phyloP scores from a whole-genome alignment of 1,140 invertebrate species.

The Drosophila littoralis region DNA sequence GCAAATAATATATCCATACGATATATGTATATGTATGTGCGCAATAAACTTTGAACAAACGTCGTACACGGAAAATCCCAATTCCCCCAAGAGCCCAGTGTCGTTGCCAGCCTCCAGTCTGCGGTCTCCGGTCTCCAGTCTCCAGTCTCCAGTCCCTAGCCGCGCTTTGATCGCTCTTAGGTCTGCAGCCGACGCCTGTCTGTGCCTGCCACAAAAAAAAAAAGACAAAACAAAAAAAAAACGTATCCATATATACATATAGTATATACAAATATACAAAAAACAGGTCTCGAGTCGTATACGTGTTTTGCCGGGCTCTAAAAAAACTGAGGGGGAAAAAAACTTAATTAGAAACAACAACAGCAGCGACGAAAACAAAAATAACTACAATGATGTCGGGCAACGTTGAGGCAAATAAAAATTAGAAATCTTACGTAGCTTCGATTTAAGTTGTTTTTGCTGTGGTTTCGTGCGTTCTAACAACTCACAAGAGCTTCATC shows the following conservation, averaged over 20 bases:
- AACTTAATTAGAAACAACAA: slow-evolving; percentile 74
- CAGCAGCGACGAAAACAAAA: slow-evolving; percentile 31
- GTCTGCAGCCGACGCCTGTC: slow-evolving; percentile 39
- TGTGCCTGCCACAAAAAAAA: slow-evolving; percentile 37
- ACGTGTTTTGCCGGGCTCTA: slow-evolving; percentile 23
- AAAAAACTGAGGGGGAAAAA: slow-evolving; percentile 26
- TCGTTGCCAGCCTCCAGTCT: slow-evolving; percentile 27
- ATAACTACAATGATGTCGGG: slow-evolving; percentile 13
- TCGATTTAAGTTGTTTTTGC: slow-evolving; percentile 51
- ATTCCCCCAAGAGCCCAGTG: slow-evolving; percentile 41
- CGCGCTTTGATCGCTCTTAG: slow-evolving; percentile 3
- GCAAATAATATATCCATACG: slow-evolving; percentile 3
- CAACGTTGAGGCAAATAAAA: slow-evolving; percentile 58
- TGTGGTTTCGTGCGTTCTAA: slow-evolving; percentile 37
- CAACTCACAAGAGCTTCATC: neutral
- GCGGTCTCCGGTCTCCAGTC: neutral
- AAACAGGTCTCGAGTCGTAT: slow-evolving; percentile 36
- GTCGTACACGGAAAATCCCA: slow-evolving; percentile 50
- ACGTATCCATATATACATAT: neutral
- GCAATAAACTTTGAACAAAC: slow-evolving; percentile 29
- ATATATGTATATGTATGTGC: neutral
- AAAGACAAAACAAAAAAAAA: slow-evolving; percentile 22
- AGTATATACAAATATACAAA: slow-evolving; percentile 19
- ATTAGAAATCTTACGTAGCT: slow-evolving; percentile 63
- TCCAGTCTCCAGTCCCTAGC: slow-evolving; percentile 9